These are phyloP conservation scores for Drosophila kambysellisi DNA, from an alignment of 2,888 invertebrate genomes.

Conservation along the genomic window DNA sequence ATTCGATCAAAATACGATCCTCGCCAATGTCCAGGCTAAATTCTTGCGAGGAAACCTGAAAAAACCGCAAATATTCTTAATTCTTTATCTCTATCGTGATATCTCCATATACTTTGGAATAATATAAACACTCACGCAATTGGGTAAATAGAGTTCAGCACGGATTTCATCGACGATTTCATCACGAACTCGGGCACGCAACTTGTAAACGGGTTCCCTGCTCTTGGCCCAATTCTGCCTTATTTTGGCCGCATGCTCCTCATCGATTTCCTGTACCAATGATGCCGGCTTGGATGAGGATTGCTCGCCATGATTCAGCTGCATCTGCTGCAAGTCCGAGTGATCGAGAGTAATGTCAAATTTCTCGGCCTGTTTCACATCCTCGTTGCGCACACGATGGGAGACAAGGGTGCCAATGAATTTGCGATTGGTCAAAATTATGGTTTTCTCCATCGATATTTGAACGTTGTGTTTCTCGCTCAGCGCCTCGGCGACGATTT, in stretches of 20 bases:
- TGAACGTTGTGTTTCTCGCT: slow-evolving; percentile 92
- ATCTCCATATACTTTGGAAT: not conserved
- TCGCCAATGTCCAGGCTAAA: slow-evolving; percentile 90
- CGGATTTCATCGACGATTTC: slow-evolving; percentile 79
- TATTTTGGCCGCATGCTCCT: slow-evolving; percentile 57
- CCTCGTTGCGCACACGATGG: slow-evolving; percentile 91
- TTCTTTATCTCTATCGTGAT: too few relatives aligned
- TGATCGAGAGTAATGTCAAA: not conserved
- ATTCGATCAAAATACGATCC: slow-evolving; percentile 90
- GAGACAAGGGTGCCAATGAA: slow-evolving; percentile 90
- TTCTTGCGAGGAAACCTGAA: slow-evolving; percentile 87
- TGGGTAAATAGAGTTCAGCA: slow-evolving; percentile 84
- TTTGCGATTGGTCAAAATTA: slow-evolving; percentile 90
- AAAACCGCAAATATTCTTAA: not conserved
- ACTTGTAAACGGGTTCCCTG: slow-evolving; percentile 86
- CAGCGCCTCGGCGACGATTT: slow-evolving; percentile 91
- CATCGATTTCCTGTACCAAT: slow-evolving; percentile 88
- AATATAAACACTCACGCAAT: slow-evolving; percentile 78
- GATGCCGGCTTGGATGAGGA: slow-evolving; percentile 10
- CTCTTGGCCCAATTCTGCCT: slow-evolving; percentile 61
- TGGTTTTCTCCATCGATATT: slow-evolving; percentile 88
- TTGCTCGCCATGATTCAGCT: not conserved
- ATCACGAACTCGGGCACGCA: slow-evolving; percentile 87
- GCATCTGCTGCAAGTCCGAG: not conserved
- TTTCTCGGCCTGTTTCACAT: slow-evolving; percentile 85